Percentiles rank a stretch among this genome's conserved stretches.
phyloP scores from a whole-genome alignment of 2,888 invertebrate species.

The Fabriciana adippe region DNA sequence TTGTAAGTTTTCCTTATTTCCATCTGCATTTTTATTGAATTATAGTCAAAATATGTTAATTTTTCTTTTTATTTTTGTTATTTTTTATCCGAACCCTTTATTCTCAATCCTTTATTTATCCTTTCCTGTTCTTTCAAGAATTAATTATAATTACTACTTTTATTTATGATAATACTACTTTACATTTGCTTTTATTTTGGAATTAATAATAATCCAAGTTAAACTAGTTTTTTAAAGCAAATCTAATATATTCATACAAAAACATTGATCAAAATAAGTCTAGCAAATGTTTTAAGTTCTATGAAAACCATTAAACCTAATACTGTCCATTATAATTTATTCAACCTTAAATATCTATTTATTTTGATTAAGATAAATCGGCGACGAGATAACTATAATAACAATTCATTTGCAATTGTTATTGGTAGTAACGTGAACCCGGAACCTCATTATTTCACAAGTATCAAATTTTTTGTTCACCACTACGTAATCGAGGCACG shows the following conservation, averaged over 20 bases:
- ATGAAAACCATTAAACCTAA: neutral
- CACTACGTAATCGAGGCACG: conserved; percentile 28
- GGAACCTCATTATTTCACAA: conserved; percentile 37
- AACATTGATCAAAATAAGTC: neutral
- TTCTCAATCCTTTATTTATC: conserved; percentile 17
- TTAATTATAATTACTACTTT: neutral
- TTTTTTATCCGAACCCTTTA: conserved; percentile 35
- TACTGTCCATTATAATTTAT: conserved; percentile 1
- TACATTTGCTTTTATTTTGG: neutral
- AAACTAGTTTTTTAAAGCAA: neutral
- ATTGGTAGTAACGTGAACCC: conserved; percentile 34
- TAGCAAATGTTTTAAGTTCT: neutral
- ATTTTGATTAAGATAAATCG: conserved; percentile 2
- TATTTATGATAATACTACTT: neutral
- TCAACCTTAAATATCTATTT: neutral
- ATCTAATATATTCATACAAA: neutral
- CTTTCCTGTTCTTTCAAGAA: neutral
- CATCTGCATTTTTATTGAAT: conserved; percentile 83
- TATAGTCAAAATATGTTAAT: conserved; percentile 82
- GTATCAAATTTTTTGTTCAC: conserved; percentile 34
- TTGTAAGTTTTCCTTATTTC: conserved; percentile 80
- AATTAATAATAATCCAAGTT: neutral
- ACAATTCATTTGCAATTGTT: conserved; percentile 16
- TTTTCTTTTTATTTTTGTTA: conserved; percentile 62
- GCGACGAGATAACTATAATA: conserved; percentile 3